These are phyloP conservation scores for Alloplasta piceator DNA, from an alignment of 2,888 invertebrate species.

Conservation along the genomic window DNA sequence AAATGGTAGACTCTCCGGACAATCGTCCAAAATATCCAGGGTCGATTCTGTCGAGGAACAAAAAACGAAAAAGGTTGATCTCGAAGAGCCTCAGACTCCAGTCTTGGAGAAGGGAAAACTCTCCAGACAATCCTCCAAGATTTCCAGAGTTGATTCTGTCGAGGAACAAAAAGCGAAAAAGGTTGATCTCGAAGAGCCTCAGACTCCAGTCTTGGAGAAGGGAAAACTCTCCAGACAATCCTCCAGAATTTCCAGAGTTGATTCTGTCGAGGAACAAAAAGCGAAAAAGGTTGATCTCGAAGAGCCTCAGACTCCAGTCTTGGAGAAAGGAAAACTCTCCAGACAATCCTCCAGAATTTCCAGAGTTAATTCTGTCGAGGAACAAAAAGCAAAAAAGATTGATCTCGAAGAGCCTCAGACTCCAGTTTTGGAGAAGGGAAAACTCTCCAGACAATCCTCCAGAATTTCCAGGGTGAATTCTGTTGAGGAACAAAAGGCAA, in stretches of 20 bases:
- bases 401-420: slow-evolving; percentile 66
- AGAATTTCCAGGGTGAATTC: slow-evolving; percentile 62
- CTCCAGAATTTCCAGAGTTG: slow-evolving; percentile 54
- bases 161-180: slow-evolving; percentile 57
- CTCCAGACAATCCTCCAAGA: slow-evolving; percentile 58
- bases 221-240: slow-evolving; percentile 57
- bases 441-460: slow-evolving; percentile 64
- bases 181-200: slow-evolving; percentile 63
- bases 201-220: slow-evolving; percentile 54
- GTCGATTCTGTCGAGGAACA: slow-evolving; percentile 55
- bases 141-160: slow-evolving; percentile 56
- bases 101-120: slow-evolving; percentile 38
- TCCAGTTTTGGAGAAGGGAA: slow-evolving; percentile 64
- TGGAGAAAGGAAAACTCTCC: slow-evolving; percentile 42
- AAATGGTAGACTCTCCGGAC: slow-evolving; percentile 50
- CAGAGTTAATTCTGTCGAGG: slow-evolving; percentile 52
- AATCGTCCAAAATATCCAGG: slow-evolving; percentile 57
- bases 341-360: slow-evolving; percentile 60
- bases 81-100: slow-evolving; percentile 66
- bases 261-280: slow-evolving; percentile 48
- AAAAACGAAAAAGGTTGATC: slow-evolving; percentile 55
- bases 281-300: slow-evolving; percentile 63
- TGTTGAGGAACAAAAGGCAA: slow-evolving; percentile 52
- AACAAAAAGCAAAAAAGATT: slow-evolving; percentile 56
- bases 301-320: slow-evolving; percentile 64